Percentiles rank a stretch among this genome's conserved stretches.
These are phyloP conservation scores for Tipula unca DNA, from an alignment of 2,888 invertebrate species.

Conservation along the genomic window DNA sequence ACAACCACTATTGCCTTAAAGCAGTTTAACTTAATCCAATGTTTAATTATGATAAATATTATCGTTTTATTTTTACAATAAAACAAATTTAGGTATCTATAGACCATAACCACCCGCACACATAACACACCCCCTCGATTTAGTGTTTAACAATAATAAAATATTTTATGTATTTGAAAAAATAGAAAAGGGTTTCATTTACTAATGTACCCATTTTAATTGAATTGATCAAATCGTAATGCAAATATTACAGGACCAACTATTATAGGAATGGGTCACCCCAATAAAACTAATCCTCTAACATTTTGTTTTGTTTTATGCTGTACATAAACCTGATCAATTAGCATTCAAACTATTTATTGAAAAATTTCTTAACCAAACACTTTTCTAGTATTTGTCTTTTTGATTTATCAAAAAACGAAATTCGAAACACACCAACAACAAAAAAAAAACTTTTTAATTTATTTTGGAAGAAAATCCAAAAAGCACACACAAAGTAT, in stretches of 20 bases:
- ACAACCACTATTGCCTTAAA: not conserved
- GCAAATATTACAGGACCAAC: not conserved
- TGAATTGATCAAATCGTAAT: not conserved
- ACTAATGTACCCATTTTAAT: not conserved
- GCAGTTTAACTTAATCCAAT: not conserved
- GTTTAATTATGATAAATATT: slow-evolving; percentile 14
- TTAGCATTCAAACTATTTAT: not conserved
- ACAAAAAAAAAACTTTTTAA: not conserved
- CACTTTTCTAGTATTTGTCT: not conserved
- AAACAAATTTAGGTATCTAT: not conserved
- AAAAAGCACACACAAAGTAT: not conserved
- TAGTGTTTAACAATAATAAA: not conserved
- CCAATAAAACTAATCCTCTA: not conserved
- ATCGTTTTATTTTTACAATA: not conserved
- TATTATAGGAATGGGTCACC: not conserved
- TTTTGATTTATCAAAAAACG: not conserved
- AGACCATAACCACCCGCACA: not conserved
- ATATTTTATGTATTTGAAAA: not conserved
- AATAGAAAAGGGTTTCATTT: not conserved
- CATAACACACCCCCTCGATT: not conserved
- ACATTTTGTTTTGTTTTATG: not conserved
- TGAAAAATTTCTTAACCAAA: not conserved
- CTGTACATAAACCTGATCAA: not conserved
- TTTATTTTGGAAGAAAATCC: not conserved
- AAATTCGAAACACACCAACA: not conserved